Conservation (phyloP, 1,140 invertebrate species). For the Acromyrmex echinatior region DNA sequence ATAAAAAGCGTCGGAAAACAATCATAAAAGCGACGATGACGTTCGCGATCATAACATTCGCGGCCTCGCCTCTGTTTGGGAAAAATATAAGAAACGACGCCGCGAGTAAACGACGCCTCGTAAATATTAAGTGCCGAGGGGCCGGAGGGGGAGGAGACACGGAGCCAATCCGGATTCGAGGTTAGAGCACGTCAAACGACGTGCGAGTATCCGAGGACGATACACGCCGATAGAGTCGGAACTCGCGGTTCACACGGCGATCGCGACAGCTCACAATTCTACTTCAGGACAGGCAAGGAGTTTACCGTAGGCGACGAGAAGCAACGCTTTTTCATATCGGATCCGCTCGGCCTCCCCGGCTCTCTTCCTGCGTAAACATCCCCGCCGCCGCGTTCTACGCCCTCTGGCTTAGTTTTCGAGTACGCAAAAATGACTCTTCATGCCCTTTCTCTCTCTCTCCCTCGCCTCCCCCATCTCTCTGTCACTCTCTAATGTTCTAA, state of each 20-base stretch:
- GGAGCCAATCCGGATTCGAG: constrained; percentile 29
- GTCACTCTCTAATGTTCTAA: constrained; percentile 29
- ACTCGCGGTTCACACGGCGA: not conserved
- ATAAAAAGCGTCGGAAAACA: not conserved
- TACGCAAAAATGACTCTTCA: constrained; percentile 34
- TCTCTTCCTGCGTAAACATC: constrained; percentile 74
- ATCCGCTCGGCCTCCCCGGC: constrained; percentile 56
- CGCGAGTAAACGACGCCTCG: not conserved
- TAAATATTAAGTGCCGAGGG: not conserved
- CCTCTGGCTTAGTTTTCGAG: constrained; percentile 65
- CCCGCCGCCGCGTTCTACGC: constrained; percentile 63
- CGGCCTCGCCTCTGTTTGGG: not conserved
- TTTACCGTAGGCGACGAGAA: constrained; percentile 73
- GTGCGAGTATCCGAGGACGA: not conserved
- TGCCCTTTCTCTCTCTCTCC: constrained; percentile 1
- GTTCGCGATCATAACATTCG: constrained; percentile 18
- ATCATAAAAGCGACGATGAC: not conserved
- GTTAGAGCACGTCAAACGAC: constrained; percentile 20
- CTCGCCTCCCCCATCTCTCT: not conserved
- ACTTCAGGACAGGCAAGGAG: not conserved
- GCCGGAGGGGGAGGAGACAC: not conserved
- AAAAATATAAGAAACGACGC: not conserved
- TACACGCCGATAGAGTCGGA: not conserved
- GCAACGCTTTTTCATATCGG: constrained; percentile 76
- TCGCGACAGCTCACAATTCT: not conserved